These are phyloP conservation scores for Hafferia zeledoni DNA, from an alignment of 2,797 vertebrate genomes.

Conservation along the genomic window DNA sequence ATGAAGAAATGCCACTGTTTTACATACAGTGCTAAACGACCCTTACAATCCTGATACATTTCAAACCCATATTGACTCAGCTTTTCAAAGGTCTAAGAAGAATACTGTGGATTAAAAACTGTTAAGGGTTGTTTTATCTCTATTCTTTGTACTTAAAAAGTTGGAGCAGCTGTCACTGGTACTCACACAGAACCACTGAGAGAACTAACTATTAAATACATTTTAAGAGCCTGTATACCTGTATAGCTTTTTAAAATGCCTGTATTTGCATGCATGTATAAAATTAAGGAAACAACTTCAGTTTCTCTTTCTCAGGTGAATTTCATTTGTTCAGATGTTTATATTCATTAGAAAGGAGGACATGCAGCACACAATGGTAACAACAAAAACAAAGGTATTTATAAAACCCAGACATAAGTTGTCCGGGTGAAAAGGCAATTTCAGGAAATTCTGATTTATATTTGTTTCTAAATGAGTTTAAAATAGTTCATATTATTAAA, in stretches of 20 bases:
- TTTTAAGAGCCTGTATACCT: conserved; percentile 24
- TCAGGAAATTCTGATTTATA: neutral
- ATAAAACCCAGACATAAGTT: neutral
- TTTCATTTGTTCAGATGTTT: conserved; percentile 41
- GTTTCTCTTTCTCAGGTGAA: neutral
- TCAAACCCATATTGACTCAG: neutral
- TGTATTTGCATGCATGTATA: neutral
- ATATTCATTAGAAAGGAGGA: conserved; percentile 1
- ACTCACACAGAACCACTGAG: conserved; percentile 4
- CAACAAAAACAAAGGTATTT: conserved; percentile 17
- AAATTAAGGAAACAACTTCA: neutral
- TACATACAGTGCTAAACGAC: neutral
- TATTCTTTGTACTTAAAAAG: neutral
- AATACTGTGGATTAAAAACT: neutral
- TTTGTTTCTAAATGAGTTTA: neutral
- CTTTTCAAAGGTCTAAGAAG: neutral
- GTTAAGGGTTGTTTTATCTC: neutral
- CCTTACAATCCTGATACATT: neutral
- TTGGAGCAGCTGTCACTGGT: neutral
- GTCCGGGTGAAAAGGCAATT: conserved; percentile 8
- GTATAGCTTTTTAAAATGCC: neutral
- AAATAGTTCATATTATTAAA: neutral
- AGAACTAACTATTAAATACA: neutral
- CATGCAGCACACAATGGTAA: neutral
- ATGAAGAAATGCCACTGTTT: neutral